Evolutionary conservation across 1,140 invertebrate species (phyloP).

Genomic region (Octopus bimaculoides): DNA sequence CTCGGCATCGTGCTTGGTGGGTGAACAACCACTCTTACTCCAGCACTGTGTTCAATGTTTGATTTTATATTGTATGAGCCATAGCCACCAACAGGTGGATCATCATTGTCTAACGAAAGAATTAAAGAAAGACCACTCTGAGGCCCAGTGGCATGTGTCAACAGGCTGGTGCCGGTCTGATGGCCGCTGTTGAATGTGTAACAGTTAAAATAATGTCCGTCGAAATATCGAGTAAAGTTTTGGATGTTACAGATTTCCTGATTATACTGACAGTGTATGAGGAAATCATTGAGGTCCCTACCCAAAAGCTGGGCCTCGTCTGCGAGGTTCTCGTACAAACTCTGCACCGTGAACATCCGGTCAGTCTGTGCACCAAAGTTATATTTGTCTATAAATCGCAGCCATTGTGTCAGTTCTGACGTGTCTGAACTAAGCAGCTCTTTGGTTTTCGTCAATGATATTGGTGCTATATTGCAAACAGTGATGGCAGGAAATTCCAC

Average conservation of each 20-base stretch:
- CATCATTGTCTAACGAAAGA: constrained; percentile 48
- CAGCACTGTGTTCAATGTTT: constrained; percentile 50
- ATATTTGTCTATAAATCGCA: constrained; percentile 31
- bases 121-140: constrained; percentile 48
- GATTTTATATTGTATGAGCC: constrained; percentile 48
- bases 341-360: constrained; percentile 40
- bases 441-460: constrained; percentile 41
- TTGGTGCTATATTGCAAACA: constrained; percentile 48
- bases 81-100: constrained; percentile 41
- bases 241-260: constrained; percentile 32
- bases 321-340: constrained; percentile 47
- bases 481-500: constrained; percentile 50
- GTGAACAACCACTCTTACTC: constrained; percentile 55
- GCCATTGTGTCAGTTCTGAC: constrained; percentile 35
- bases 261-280: constrained; percentile 48
- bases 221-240: constrained; percentile 46
- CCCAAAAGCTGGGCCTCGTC: constrained; percentile 38
- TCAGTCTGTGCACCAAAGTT: constrained; percentile 36
- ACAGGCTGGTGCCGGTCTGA: constrained; percentile 26
- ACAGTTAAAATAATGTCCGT: constrained; percentile 52
- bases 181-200: constrained; percentile 48
- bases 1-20: constrained; percentile 56
- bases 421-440: constrained; percentile 21
- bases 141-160: constrained; percentile 49
- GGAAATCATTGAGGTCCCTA: constrained; percentile 39